Evolutionary conservation across 2,888 invertebrate genomes (phyloP).

Genomic region (Lycophotia porphyrea): DNA sequence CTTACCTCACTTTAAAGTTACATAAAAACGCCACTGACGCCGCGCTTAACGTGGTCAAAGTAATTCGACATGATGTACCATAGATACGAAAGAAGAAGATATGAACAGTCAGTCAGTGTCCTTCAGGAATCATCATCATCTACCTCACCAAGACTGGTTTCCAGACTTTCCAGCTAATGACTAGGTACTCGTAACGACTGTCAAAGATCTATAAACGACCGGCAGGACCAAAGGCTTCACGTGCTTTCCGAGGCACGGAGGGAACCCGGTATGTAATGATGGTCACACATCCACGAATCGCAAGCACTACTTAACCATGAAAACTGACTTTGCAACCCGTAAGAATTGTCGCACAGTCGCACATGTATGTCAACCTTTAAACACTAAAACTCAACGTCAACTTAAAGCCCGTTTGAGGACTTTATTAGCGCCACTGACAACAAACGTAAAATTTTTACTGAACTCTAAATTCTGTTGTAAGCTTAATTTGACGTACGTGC

Average conservation of each 20-base stretch:
- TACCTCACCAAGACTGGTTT: neutral
- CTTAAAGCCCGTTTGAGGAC: constrained; percentile 62
- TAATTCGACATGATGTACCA: neutral
- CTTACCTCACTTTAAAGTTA: neutral
- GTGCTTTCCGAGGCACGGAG: neutral
- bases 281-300: neutral
- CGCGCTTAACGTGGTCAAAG: neutral
- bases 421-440: constrained; percentile 67
- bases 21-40: too few species aligned
- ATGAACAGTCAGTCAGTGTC: too few species aligned
- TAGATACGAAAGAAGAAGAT: neutral
- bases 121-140: too few species aligned
- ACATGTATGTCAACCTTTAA: constrained; percentile 50
- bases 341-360: constrained; percentile 20
- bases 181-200: neutral
- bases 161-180: neutral
- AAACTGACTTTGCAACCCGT: neutral
- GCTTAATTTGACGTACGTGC: constrained; percentile 64
- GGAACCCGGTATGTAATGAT: neutral
- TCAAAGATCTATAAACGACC: neutral
- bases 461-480: constrained; percentile 62
- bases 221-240: neutral
- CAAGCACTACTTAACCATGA: neutral
- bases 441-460: constrained; percentile 69
- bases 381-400: constrained; percentile 62